A percentile compares a stretch with the other conserved stretches of the same genome.
phyloP scores from a whole-genome alignment of 2,113 vertebrate species.

The Mobula hypostoma region DNA sequence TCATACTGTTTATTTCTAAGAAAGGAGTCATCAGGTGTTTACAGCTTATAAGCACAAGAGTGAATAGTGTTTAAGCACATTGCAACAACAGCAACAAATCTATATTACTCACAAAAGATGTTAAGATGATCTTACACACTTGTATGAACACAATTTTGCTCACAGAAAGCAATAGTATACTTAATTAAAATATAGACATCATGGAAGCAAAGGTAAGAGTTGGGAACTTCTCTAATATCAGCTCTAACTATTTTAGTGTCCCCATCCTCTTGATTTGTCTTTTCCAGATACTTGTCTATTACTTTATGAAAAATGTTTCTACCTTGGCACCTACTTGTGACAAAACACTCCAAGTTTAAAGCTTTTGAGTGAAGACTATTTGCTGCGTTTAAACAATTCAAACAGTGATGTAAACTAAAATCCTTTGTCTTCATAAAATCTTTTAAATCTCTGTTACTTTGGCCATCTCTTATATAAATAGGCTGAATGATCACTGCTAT shows the following conservation, averaged over 20 bases:
- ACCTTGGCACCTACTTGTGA: not conserved
- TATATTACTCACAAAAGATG: not conserved
- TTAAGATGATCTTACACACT: not conserved
- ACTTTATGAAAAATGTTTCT: not conserved
- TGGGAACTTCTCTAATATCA: not conserved
- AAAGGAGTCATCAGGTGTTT: not conserved
- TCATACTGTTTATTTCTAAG: not conserved
- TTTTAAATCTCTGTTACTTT: conserved; percentile 17
- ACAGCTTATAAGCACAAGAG: not conserved
- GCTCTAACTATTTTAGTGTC: not conserved
- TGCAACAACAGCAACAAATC: not conserved
- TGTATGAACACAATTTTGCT: not conserved
- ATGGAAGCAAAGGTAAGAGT: not conserved
- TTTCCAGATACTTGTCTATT: not conserved
- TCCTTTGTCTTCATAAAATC: not conserved
- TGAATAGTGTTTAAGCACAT: not conserved
- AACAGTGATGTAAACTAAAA: not conserved
- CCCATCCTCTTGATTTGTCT: not conserved
- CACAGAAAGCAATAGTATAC: not conserved
- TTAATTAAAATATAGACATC: not conserved
- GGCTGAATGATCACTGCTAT: not conserved
- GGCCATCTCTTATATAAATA: not conserved
- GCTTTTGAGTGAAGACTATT: not conserved
- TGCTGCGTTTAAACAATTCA: not conserved
- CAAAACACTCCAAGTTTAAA: not conserved